A percentile compares a stretch with the other conserved stretches of the same genome.
Evolutionary conservation across 2,888 invertebrate species (phyloP).

Genomic region (Trypoxylon attenuatum): DNA sequence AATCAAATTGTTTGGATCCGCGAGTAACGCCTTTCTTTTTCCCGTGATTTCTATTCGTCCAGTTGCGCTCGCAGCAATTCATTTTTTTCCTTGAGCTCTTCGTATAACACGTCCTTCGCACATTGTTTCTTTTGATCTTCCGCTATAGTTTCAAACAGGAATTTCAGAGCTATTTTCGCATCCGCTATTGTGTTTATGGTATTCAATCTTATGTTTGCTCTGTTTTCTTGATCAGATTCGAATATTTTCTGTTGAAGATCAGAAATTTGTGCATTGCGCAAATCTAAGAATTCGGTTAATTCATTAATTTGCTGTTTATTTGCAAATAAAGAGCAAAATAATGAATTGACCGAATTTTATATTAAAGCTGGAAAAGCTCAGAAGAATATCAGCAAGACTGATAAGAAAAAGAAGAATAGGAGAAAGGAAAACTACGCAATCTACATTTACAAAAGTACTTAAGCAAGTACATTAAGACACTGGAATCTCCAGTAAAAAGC

Average conservation of each 20-base stretch:
- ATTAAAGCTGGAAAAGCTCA: conserved; percentile 78
- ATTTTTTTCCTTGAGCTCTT: conserved; percentile 63
- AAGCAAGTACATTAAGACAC: conserved; percentile 79
- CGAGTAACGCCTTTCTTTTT: conserved; percentile 17
- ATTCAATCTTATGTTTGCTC: conserved; percentile 82
- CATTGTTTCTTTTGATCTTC: conserved; percentile 76
- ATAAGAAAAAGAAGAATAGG: conserved; percentile 78
- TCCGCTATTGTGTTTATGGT: conserved; percentile 84
- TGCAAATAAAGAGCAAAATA: too few species aligned
- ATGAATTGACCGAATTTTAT: too few species aligned
- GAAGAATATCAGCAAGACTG: conserved; percentile 77
- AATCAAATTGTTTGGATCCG: conserved; percentile 62
- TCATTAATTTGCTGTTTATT: conserved; percentile 62
- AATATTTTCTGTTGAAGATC: conserved; percentile 88
- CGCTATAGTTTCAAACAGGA: conserved; percentile 78
- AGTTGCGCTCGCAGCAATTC: conserved; percentile 37
- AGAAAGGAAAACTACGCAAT: conserved; percentile 78
- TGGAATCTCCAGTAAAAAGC: conserved; percentile 83
- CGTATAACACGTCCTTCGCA: conserved; percentile 54
- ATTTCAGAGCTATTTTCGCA: conserved; percentile 84
- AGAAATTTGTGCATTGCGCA: conserved; percentile 84
- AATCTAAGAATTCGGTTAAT: conserved; percentile 78
- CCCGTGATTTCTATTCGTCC: conserved; percentile 29
- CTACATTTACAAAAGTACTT: conserved; percentile 80
- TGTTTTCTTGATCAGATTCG: conserved; percentile 87